Conservation (phyloP, 2,888 invertebrate species). For the Dicranocentrus wangi region DNA sequence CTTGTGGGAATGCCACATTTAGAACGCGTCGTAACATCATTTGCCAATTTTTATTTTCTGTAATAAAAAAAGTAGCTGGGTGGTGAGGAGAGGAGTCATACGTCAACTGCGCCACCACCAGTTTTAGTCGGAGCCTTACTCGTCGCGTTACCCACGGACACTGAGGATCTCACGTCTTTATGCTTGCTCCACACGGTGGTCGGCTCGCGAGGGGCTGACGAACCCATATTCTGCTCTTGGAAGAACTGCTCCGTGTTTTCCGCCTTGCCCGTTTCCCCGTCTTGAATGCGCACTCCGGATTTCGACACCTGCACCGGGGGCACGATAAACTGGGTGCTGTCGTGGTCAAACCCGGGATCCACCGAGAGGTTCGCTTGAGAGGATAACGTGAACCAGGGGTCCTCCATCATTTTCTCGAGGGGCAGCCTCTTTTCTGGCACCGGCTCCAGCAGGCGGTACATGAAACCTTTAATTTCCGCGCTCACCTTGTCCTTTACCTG, state of each 20-base stretch:
- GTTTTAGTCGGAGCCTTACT: no score
- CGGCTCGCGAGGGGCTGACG: neutral
- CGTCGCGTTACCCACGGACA: no score
- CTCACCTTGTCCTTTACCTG: constrained; percentile 67
- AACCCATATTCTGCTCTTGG: neutral
- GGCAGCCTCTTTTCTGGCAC: constrained; percentile 56
- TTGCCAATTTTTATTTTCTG: constrained; percentile 17
- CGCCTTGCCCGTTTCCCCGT: constrained; percentile 6
- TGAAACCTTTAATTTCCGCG: constrained; percentile 65
- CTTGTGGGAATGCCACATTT: neutral
- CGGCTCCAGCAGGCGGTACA: constrained; percentile 67
- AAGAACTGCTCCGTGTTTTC: neutral
- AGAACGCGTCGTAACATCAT: neutral
- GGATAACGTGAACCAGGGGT: constrained; percentile 60
- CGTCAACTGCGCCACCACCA: no score
- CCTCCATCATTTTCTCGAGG: constrained; percentile 60
- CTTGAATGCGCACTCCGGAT: constrained; percentile 4
- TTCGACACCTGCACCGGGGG: neutral
- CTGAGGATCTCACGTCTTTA: neutral
- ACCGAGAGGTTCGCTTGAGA: neutral
- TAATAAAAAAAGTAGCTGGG: no score
- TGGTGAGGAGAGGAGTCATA: no score
- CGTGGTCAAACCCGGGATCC: constrained; percentile 23
- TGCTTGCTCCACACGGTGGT: constrained; percentile 35
- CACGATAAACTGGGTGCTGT: constrained; percentile 4